Base-by-base conservation (phyloP, 2,113 vertebrate species). In the Diadophis punctatus region DNA sequence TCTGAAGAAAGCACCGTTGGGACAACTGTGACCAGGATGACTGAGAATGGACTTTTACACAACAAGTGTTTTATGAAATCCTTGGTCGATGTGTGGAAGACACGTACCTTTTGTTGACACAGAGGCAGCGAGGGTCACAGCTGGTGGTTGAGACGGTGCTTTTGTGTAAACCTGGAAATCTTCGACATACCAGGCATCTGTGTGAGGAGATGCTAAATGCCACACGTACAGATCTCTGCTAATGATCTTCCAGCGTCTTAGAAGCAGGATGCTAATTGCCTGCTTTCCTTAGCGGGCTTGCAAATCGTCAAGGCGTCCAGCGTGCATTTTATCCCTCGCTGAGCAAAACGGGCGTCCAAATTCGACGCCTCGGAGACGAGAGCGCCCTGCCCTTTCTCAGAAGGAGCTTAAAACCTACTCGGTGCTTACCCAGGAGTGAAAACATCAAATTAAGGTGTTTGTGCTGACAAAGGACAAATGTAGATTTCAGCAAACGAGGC, bases 381-480 rank as follows among this genome's bases (percentile, higher is more conserved):
- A 97, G 96, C 96, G 96, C 96, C 97, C 94, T 95, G 90, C 97
- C 98, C 97, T 96, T 92, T 96, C 97, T 98, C 98, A 93, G 93
- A 95, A 97, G 97, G 97, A 96, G 97, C 98, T 97, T 97, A 97
- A 86, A 97, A 98, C 97, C 96, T 97, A 97, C 97, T 97, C 96
- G 86, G 97, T 98, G 98, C 99, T 99, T 99, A 98, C 98, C 99
- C 98, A 99, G 98, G 98, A 99, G 98, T 98, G 98, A 98, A 98
- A 98, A 98, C 98, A 97, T 99, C 98, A 98, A 98, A 99, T 99
- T 98, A 99, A 98, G 98, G 97, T 98, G 98, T 98, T 99, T 98
- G 97, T 99, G 99, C 99, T 99, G 99, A 99, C 98, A 98, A 98
- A 98, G 98, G 98, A 98, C 97, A 98, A 99, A 98, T 98, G 97